Conservation (phyloP, 2,113 vertebrate species). For the Hippolais icterina region DNA sequence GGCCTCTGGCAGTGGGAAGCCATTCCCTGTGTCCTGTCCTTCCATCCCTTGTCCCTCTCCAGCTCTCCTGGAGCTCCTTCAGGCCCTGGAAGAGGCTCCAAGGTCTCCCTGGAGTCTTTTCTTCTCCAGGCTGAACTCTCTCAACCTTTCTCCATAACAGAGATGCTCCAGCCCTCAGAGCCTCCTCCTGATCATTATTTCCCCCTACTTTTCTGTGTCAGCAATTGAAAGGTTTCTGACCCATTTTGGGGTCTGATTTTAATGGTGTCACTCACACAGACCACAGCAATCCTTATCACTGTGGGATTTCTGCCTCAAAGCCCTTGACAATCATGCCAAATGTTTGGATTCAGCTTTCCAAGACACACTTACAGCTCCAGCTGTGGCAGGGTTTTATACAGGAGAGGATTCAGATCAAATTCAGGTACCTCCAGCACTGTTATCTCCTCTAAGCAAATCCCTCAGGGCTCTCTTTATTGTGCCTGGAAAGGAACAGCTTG, state of each 20-base stretch:
- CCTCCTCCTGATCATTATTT: neutral
- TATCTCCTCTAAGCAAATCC: neutral
- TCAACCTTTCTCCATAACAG: neutral
- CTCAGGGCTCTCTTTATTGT: neutral
- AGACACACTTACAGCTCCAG: neutral
- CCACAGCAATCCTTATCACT: no score
- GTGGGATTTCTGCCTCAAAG: neutral
- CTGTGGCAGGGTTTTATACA: neutral
- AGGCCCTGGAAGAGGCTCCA: accelerated
- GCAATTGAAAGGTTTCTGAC: neutral
- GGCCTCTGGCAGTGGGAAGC: neutral
- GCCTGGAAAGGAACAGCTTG: neutral
- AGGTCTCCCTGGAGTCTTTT: neutral
- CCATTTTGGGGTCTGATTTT: neutral
- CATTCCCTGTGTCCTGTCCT: neutral
- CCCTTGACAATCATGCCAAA: neutral
- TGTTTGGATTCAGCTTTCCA: neutral
- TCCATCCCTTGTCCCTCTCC: neutral
- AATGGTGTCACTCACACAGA: neutral
- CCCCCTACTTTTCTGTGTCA: neutral
- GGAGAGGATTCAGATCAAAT: neutral
- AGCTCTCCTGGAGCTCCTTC: neutral
- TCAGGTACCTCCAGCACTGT: neutral
- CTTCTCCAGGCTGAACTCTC: neutral
- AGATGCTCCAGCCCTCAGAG: neutral